phyloP scores from a whole-genome alignment of 2,113 vertebrate genomes.

The Thermophis baileyi region DNA sequence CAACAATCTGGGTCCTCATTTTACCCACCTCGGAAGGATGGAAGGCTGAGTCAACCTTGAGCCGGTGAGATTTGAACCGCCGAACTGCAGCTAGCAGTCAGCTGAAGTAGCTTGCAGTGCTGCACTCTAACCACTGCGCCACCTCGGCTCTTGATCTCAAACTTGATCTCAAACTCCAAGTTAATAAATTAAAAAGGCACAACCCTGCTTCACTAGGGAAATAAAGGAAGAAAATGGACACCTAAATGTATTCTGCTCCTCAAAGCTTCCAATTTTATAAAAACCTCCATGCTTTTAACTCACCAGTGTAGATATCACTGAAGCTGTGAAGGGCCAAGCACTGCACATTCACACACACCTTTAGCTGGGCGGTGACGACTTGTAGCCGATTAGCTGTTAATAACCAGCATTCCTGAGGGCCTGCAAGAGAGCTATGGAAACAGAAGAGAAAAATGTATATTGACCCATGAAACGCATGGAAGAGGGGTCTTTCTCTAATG shows the following conservation, averaged over 20 bases:
- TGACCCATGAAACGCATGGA: neutral
- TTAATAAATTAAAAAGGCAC: neutral
- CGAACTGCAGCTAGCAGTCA: no score
- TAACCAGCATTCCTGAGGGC: conserved; percentile 92
- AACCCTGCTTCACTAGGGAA: neutral
- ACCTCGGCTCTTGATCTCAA: no score
- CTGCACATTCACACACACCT: conserved; percentile 86
- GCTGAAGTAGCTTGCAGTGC: no score
- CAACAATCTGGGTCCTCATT: no score
- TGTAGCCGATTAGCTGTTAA: conserved; percentile 86
- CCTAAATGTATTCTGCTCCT: neutral
- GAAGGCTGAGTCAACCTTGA: no score
- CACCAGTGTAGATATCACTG: conserved; percentile 92
- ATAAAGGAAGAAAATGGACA: neutral
- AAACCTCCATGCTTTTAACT: conserved; percentile 21
- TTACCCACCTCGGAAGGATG: no score
- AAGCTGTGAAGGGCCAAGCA: conserved; percentile 95
- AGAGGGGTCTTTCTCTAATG: neutral
- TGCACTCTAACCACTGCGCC: no score
- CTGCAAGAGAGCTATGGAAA: conserved; percentile 80
- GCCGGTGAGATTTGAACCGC: no score
- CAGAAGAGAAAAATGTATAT: neutral
- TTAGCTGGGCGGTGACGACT: conserved; percentile 86
- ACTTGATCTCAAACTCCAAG: neutral
- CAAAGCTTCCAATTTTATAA: neutral